Evolutionary conservation across 2,113 vertebrate genomes (phyloP).

Genomic region (Rhinopomastus cyanomelas): DNA sequence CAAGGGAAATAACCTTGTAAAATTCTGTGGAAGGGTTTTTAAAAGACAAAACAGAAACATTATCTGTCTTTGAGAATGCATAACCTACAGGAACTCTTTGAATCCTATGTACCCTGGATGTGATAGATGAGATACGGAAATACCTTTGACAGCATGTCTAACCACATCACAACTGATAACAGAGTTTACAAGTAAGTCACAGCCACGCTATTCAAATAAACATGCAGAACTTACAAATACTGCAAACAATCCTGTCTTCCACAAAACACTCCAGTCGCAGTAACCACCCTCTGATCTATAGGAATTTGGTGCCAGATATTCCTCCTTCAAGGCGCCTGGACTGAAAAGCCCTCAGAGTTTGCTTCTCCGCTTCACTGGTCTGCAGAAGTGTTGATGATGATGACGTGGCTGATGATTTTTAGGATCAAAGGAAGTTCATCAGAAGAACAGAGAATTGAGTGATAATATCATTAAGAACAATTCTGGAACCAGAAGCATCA

Average conservation of each 20-base stretch:
- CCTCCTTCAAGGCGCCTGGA: neutral
- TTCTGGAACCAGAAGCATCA: slow-evolving; percentile 54
- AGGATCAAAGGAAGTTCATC: slow-evolving; percentile 12
- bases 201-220: neutral
- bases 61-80: neutral
- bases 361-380: slow-evolving; percentile 15
- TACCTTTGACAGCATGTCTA: neutral
- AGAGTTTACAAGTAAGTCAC: neutral
- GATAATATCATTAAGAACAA: slow-evolving; percentile 54
- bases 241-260: neutral
- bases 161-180: neutral
- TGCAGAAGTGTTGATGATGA: neutral
- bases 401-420: slow-evolving; percentile 1
- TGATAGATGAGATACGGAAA: neutral
- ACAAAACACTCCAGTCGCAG: neutral
- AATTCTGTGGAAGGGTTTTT: neutral
- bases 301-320: neutral
- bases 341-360: neutral
- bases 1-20: neutral
- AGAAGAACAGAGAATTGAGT: slow-evolving; percentile 18
- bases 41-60: neutral
- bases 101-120: neutral
- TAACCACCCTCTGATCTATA: neutral
- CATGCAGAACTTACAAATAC: slow-evolving; percentile 50
- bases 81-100: neutral